A percentile compares a stretch with the other conserved stretches of the same genome.
These are phyloP conservation scores for Trematomus bernacchii DNA, from an alignment of 2,797 vertebrate species.

Conservation along the genomic window DNA sequence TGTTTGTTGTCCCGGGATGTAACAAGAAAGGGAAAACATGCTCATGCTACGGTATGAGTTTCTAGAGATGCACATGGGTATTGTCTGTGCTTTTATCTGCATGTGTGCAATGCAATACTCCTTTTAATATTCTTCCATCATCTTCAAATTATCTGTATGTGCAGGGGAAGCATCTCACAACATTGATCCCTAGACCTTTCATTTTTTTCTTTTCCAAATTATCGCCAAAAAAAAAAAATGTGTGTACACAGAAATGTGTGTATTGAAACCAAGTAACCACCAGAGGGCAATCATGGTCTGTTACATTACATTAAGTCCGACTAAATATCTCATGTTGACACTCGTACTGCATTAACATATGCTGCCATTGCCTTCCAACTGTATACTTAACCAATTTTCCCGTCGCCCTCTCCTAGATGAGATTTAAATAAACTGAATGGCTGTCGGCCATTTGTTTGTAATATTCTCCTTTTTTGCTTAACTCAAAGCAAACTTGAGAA, in stretches of 20 bases:
- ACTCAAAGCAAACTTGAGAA: background rate
- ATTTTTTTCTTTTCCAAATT: background rate
- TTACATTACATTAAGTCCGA: background rate
- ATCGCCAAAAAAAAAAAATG: background rate
- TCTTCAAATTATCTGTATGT: no score
- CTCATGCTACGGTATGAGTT: no score
- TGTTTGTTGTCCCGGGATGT: background rate
- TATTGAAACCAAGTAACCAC: slow-evolving; percentile 47
- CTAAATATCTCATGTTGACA: background rate
- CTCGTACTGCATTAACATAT: background rate
- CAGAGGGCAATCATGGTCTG: slow-evolving; percentile 58
- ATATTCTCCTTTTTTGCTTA: background rate
- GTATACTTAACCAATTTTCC: background rate
- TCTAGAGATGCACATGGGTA: no score
- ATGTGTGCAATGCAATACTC: no score
- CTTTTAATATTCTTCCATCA: no score
- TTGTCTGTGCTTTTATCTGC: no score
- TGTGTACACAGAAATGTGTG: background rate
- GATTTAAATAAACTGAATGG: no score
- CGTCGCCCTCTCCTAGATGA: no score
- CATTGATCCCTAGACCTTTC: background rate
- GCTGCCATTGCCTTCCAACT: background rate
- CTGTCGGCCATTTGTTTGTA: background rate
- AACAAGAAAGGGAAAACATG: background rate
- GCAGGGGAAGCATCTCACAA: background rate